Evolutionary conservation across 2,113 vertebrate genomes (phyloP), one percentile per base, ranked within the genome.

Genomic region (Cyprinus carpio): DNA sequence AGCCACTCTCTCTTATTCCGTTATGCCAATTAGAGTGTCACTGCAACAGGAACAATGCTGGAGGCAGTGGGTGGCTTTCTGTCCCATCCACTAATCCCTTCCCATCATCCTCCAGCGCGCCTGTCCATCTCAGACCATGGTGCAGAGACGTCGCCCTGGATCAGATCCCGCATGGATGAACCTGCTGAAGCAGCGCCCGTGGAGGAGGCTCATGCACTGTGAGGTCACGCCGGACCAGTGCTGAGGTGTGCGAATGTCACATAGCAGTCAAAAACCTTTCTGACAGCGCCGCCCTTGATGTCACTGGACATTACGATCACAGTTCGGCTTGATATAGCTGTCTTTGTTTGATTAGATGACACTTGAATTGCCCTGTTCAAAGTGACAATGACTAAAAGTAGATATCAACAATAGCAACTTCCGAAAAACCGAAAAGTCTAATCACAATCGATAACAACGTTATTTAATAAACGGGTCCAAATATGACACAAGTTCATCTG

Each of bases 261-360:
- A 0, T 7, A 51, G 74, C 74, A 84, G 87, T 84, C 51, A 69
- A 86, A 81, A 58, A 58, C 74, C 71, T 81, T 86, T 72, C 60
- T 89, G 90, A 89, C 89, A 89, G 89, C 64, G 77, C 77, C 13
- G 15, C 77, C 34, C 58, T 25, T 64, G 23, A 25, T 80, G 77
- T 64, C 77, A 64, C 58, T 3, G 11, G 18, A 62, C 16, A 64
- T 80, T 27, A 64, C 4, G 0, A 37, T 80, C 77, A 80, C 15
- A 64, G n/a, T 5, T 18, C 4, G 8, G 12, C 56, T 37, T 76
- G 25, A 54, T 54, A 76, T 16, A 16, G 40, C 40, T 4, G 13
- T 75, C 43, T 75, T 75, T 75, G 18, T 5, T 11, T 71, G 29
- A 37, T 71, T 23, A 71, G 67, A 71, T 37, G 67, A 71, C 31